A percentile compares a stretch with the other conserved stretches of the same genome.
These are phyloP conservation scores for Notoglanidium macrostoma DNA, from an alignment of 2,797 vertebrate species.

Conservation along the genomic window DNA sequence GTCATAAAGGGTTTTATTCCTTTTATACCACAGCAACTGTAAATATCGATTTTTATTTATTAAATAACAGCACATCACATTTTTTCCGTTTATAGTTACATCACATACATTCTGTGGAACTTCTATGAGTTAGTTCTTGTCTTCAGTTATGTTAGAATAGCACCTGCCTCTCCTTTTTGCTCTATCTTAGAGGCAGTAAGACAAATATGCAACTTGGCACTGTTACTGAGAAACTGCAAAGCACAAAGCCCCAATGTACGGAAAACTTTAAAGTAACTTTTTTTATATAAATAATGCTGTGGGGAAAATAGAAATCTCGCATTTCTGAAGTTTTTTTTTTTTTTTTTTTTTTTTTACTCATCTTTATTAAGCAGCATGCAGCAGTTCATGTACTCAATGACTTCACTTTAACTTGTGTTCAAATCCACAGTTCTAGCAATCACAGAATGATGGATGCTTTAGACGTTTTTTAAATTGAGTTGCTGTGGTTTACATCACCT, in stretches of 20 bases:
- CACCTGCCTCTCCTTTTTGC: neutral
- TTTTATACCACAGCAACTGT: neutral
- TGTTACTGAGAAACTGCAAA: neutral
- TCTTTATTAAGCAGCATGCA: neutral
- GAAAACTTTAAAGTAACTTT: neutral
- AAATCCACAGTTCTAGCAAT: neutral
- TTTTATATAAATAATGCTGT: neutral
- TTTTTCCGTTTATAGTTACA: neutral
- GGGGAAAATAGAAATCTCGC: neutral
- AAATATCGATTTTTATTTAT: neutral
- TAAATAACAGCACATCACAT: neutral
- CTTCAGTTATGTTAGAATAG: neutral
- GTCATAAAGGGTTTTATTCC: neutral
- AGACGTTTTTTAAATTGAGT: neutral
- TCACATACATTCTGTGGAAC: neutral
- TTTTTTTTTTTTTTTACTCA: neutral
- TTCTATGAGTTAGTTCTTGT: neutral
- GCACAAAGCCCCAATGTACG: neutral
- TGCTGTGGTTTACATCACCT: constrained; percentile 29
- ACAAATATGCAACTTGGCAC: neutral
- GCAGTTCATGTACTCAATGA: neutral
- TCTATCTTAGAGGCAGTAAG: neutral
- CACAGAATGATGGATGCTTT: constrained; percentile 7
- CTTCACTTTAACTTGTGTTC: constrained; percentile 10
- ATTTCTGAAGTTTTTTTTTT: neutral